phyloP scores from a whole-genome alignment of 2,888 invertebrate species.

The Metopia argyrocephala region DNA sequence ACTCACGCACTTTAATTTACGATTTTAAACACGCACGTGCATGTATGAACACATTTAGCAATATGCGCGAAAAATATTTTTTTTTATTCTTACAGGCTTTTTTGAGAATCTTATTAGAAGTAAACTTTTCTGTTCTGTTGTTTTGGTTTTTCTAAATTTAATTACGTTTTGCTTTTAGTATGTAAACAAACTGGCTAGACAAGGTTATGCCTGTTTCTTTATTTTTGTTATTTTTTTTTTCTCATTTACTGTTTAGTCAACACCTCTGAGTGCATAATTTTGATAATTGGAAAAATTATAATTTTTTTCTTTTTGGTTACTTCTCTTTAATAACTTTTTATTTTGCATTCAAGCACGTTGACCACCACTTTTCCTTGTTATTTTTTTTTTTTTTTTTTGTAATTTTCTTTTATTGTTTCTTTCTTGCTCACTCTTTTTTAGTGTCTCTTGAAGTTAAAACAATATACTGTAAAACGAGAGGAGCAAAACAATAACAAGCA shows the following conservation, averaged over 20 bases:
- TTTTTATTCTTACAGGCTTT: conserved; percentile 4
- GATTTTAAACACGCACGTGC: conserved; percentile 37
- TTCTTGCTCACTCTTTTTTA: not conserved
- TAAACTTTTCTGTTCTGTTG: not conserved
- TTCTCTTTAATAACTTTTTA: conserved; percentile 37
- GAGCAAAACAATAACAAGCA: conserved; percentile 30
- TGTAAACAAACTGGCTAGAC: conserved; percentile 18
- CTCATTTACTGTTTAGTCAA: conserved; percentile 3
- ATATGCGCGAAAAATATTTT: conserved; percentile 19
- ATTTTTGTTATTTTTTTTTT: too few species aligned
- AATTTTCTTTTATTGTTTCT: not conserved
- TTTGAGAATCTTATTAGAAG: not conserved
- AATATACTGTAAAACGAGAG: not conserved
- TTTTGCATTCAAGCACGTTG: conserved; percentile 5
- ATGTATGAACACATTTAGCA: conserved; percentile 23
- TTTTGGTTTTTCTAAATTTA: conserved; percentile 11
- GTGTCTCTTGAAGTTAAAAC: not conserved
- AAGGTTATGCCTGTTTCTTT: conserved; percentile 26
- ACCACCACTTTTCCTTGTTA: not conserved
- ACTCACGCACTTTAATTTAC: conserved; percentile 8
- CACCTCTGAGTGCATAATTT: conserved; percentile 9
- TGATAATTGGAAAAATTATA: too few species aligned
- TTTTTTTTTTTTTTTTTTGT: not conserved
- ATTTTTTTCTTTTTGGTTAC: not conserved
- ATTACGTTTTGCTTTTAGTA: conserved; percentile 5